phyloP scores from a whole-genome alignment of 2,113 vertebrate species.

The Crypturellus undulatus region DNA sequence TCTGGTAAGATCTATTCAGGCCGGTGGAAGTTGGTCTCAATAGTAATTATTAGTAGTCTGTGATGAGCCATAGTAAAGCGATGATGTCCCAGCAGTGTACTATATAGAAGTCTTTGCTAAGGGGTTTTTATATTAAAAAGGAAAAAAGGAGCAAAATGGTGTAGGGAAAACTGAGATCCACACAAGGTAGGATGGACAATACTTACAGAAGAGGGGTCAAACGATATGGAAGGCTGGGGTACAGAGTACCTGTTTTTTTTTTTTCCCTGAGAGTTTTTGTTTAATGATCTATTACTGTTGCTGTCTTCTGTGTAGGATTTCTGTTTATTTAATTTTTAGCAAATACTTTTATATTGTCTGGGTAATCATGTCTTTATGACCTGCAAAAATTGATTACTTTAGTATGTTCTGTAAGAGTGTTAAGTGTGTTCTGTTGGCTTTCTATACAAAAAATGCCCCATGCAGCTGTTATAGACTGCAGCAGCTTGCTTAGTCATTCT shows the following conservation, averaged over 20 bases:
- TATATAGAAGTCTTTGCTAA: background rate
- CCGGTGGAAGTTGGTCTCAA: background rate
- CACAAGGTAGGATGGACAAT: fast-evolving
- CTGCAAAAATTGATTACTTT: background rate
- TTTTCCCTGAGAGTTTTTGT: background rate
- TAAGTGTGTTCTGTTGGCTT: no score
- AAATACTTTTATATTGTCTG: background rate
- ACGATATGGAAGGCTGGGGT: background rate
- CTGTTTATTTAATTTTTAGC: background rate
- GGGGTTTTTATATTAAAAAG: background rate
- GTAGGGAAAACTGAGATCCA: background rate
- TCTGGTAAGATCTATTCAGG: background rate
- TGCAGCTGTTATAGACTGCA: background rate
- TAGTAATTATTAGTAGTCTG: background rate
- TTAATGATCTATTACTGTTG: background rate
- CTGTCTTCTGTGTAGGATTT: background rate
- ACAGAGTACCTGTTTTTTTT: background rate
- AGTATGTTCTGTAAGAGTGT: background rate
- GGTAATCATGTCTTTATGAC: background rate
- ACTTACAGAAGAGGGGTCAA: background rate
- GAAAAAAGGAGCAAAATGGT: background rate
- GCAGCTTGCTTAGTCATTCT: background rate
- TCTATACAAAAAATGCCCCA: background rate
- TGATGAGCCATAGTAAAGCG: background rate
- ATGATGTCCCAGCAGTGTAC: background rate